These are phyloP conservation scores for Epirrita christyi DNA, from an alignment of 2,888 invertebrate species.

Conservation along the genomic window DNA sequence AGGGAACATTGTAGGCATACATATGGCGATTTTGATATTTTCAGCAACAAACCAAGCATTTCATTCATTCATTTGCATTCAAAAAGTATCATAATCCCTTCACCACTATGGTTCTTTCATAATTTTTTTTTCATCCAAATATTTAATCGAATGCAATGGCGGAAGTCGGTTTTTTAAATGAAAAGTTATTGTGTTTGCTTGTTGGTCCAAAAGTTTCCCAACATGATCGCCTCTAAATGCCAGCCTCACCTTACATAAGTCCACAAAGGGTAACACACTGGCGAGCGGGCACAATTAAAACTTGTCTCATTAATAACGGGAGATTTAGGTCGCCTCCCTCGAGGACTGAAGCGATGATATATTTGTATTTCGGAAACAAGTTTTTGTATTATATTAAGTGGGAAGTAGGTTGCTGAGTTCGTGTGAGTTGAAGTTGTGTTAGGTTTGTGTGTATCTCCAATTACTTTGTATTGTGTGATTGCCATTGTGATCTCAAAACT, in stretches of 20 bases:
- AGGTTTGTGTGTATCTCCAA: background rate
- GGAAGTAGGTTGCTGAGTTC: conserved; percentile 1
- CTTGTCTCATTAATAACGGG: conserved; percentile 71
- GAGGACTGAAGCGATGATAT: conserved; percentile 42
- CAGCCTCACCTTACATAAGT: conserved; percentile 31
- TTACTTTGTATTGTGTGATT: no score
- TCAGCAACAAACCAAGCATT: no score
- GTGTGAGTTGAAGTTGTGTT: background rate
- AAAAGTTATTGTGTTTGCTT: no score
- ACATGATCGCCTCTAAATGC: conserved; percentile 27
- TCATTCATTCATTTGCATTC: no score
- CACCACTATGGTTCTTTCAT: no score
- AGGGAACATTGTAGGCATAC: no score
- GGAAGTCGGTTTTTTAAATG: no score
- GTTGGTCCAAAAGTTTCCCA: background rate
- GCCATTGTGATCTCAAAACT: no score
- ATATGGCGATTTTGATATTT: no score
- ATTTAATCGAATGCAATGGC: no score
- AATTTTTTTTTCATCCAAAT: no score
- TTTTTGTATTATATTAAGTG: conserved; percentile 45
- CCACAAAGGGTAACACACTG: conserved; percentile 45
- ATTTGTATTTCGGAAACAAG: conserved; percentile 45
- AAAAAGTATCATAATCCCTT: no score
- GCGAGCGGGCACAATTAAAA: conserved; percentile 64
- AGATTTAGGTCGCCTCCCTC: conserved; percentile 61